Evolutionary conservation across 2,888 invertebrate genomes (phyloP), one percentile per base, ranked within the genome.

Genomic region (Theretra japonica): DNA sequence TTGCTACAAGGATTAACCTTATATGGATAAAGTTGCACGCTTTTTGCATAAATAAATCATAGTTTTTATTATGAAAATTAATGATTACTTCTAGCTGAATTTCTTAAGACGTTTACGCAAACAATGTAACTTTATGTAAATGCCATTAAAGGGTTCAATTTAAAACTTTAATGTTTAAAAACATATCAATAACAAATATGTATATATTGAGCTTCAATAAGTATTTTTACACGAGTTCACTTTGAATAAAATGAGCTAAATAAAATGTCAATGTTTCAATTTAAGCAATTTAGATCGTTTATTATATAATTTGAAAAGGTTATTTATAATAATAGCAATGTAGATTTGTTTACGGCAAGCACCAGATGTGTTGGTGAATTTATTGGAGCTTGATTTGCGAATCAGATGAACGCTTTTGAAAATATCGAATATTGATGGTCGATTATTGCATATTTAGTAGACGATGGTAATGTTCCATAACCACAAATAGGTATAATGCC

Each of bases 401-500:
- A 25, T 28, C 7, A 50, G n/a, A 28, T 56, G 62, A 53, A 30
- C 11, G 6, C 7, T 7, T 23, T 23, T 33, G 56, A 53, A 65
- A 33, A 65, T 41, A 33, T 19, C 11, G 62, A 65, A 68, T 56
- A 75, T 70, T 33, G 33, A 21, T 76, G 21, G 70, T 68, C 71
- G 65, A 71, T 69, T 48, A 15, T 41, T 70, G 25, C 60, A 71
- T 74, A 72, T 73, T 62, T 71, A 62, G 50, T n/a, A 70, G 69
- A 73, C 72, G 57, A 75, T 73, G 28, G 69, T 69, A 69, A 75
- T 74, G 17, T 53, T 58, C 23, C 48, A 25, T 73, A 65, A 70
- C 25, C 73, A 70, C 59, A 79, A 70, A 73, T 79, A 75, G 76
- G 76, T 76, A 78, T 75, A 74, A 72, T 70, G 70, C 78, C 76